Evolutionary conservation across 2,797 vertebrate genomes (phyloP), one percentile per base, ranked within the genome.

Genomic region (Craterocephalus amniculus): DNA sequence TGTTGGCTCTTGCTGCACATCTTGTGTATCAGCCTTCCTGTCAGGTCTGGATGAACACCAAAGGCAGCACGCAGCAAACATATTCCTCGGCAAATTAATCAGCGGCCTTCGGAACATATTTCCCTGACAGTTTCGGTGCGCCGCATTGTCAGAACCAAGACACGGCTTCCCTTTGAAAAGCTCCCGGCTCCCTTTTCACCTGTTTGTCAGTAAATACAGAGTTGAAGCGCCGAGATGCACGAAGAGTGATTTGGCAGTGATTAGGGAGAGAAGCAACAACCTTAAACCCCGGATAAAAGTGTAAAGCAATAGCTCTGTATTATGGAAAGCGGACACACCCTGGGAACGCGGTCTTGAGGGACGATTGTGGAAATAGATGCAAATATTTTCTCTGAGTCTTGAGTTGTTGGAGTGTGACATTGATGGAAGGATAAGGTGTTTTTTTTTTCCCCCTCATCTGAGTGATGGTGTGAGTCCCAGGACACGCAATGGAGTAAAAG

Each of bases 41-140:
- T 83, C 83, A 87, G 74, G 63, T 83, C 87, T 88, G 88, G 79
- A 79, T 80, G 80, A 78, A 83, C 90, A 90, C 79, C 78, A 77
- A 83, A 87, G 59, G 84, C 79, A 40, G 54, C 81, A n/a, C 73
- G 61, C 82, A 68, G 72, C 79, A 80, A 88, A 87, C 70, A 87
- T 68, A 80, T 78, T 91, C 79, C 87, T 90, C 88, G 85, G 83
- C 76, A 79, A 89, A 91, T 92, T 81, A 89, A 90, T 91, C 82
- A 78, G 76, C 45, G 26, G 83, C 64, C 48, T 40, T 35, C 43
- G 70, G 73, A 76, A 54, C 76, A 74, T 82, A 67, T 83, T 89
- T 91, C 65, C 70, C 64, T 79, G 83, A 82, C 78, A 83, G 58
- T 1, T 59, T 59, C 16, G 51, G 76, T 63, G 78, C 74, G 72